Base-by-base conservation (phyloP, 2,113 vertebrate genomes). In the Seriola rivoliana region DNA sequence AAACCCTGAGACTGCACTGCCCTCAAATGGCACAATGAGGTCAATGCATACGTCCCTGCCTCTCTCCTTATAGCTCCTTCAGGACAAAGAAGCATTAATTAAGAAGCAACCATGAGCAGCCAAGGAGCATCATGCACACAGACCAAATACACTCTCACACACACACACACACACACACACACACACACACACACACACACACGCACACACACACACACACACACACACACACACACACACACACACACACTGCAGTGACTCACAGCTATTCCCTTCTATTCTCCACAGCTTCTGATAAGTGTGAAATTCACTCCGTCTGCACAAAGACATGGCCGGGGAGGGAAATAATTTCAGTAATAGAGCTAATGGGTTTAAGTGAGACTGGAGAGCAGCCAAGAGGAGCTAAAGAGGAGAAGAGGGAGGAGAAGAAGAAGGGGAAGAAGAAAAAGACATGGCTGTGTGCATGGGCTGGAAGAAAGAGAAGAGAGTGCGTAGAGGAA, bases 341-440 rank as follows among this genome's bases (percentile, higher is more conserved):
- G 92, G 92, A 97, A 96, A 95, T 95, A 92, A 96, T 96, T 96
- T 96, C 93, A 94, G 93, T 95, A 95, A 96, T 96, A 96, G 94
- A 94, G 93, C 92, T 95, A 95, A 96, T 95, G 95, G 94, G 93
- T 96, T 95, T 96, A 95, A 96, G 95, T 95, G 95, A 92, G 95
- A 91, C 95, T 96, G 96, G 95, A 95, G 84, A 89, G 82, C 81
- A 92, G 95, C 96, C 96, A 96, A 93, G 81, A 90, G 78, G 92
- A 88, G 94, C 93, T 96, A 89, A 90, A 91, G 85, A 92, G 86
- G 66, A 90, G 86, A 79, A 84, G 80, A 73, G 71, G 88, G 76
- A 79, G 86, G 83, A 86, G 73, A 57, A 48, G 67, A 72, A 58
- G 68, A 71, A 62, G 75, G 29, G 36, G 59, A 55, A 25, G 55